A percentile compares a stretch with the other conserved stretches of the same genome.
These are phyloP conservation scores for Baryphthengus martii DNA, from an alignment of 2,113 vertebrate species.

Conservation along the genomic window DNA sequence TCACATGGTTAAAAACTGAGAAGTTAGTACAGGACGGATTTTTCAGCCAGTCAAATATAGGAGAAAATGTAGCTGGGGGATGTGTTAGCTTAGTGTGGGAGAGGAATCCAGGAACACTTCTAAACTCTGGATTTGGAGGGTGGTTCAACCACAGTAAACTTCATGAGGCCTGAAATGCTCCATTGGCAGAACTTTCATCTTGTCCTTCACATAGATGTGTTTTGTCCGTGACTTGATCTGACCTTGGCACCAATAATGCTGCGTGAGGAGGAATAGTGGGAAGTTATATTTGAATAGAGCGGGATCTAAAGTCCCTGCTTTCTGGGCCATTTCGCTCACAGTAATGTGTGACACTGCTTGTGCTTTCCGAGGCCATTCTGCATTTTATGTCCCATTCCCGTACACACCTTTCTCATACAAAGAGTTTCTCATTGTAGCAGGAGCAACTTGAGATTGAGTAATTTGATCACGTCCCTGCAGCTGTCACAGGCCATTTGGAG, in stretches of 20 bases:
- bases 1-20: not conserved
- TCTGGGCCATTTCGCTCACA: not conserved
- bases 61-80: not conserved
- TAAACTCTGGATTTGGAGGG: not conserved
- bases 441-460: not conserved
- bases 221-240: not conserved
- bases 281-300: not conserved
- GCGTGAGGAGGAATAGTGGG: not conserved
- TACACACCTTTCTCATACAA: not conserved
- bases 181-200: not conserved
- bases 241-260: not conserved
- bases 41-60: not conserved
- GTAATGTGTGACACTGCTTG: not conserved
- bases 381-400: not conserved
- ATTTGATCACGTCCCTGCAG: not conserved
- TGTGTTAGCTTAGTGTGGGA: not conserved
- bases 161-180: not conserved
- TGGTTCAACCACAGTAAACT: not conserved
- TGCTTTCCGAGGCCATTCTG: not conserved
- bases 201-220: not conserved
- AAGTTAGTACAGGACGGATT: not conserved
- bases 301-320: not conserved
- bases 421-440: not conserved
- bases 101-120: not conserved
- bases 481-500: not conserved